Evolutionary conservation across 2,113 vertebrate genomes (phyloP).

Genomic region (Centropus bengalensis): DNA sequence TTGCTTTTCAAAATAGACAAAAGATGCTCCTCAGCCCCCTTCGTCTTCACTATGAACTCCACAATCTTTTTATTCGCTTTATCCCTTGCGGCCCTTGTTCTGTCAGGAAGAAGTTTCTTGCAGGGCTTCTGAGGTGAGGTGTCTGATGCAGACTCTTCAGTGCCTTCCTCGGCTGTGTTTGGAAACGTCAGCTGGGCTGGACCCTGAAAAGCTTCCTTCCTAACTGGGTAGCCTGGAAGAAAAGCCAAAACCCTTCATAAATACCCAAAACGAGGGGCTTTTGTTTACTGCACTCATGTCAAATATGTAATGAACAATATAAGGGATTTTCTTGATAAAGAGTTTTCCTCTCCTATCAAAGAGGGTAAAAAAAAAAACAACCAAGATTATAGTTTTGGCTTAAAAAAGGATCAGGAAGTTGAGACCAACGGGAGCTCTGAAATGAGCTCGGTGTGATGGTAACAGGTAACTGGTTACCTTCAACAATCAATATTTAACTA

Average conservation of each 20-base stretch:
- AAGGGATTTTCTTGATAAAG: not conserved
- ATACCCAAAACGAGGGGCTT: not conserved
- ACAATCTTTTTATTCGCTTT: conserved; percentile 89
- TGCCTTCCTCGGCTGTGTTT: conserved; percentile 11
- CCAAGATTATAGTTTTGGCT: not conserved
- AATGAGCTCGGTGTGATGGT: rapidly evolving
- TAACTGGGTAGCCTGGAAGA: conserved; percentile 84
- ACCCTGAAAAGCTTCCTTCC: conserved; percentile 73
- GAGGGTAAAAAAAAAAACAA: not conserved
- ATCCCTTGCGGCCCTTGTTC: conserved; percentile 86
- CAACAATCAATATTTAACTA: not conserved
- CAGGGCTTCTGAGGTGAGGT: conserved; percentile 39
- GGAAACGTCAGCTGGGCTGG: conserved; percentile 75
- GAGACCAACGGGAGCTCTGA: not conserved
- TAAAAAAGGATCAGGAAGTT: not conserved
- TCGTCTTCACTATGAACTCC: conserved; percentile 87
- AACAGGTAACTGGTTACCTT: not conserved
- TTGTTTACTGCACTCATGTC: rapidly evolving
- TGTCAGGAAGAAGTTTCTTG: conserved; percentile 89
- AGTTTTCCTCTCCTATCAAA: not conserved
- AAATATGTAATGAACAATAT: rapidly evolving
- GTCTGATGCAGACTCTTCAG: not conserved
- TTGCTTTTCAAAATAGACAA: conserved; percentile 83
- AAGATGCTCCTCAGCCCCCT: conserved; percentile 84
- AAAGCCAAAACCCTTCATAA: not conserved